Conservation (phyloP, 1,140 invertebrate species). For the Cardiocondyla obscurior region DNA sequence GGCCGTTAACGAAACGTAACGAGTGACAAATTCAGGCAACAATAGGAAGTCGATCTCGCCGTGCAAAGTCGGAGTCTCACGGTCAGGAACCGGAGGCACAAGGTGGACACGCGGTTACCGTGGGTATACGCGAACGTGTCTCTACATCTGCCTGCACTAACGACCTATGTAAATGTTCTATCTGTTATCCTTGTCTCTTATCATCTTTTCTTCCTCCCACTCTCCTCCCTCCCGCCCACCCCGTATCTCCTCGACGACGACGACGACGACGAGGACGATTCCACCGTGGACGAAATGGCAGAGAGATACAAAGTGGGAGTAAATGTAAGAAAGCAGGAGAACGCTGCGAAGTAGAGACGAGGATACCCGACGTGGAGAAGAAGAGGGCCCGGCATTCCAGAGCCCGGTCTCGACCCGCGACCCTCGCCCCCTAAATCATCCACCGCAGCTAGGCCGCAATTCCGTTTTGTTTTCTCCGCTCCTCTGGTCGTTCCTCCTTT, state of each 20-base stretch:
- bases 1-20: conserved; percentile 28
- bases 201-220: conserved; percentile 75
- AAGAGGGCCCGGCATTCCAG: conserved; percentile 79
- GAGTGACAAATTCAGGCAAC: conserved; percentile 21
- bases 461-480: conserved; percentile 78
- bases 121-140: conserved; percentile 44
- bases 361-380: conserved; percentile 51
- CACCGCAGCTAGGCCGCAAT: conserved; percentile 79
- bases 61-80: conserved; percentile 45
- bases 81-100: conserved; percentile 57
- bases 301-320: conserved; percentile 51
- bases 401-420: conserved; percentile 82
- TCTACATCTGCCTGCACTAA: conserved; percentile 72
- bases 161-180: conserved; percentile 82
- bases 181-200: conserved; percentile 82
- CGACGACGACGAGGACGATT: conserved; percentile 46
- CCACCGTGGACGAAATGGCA: conserved; percentile 49
- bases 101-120: conserved; percentile 25
- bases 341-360: neutral
- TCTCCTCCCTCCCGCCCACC: conserved; percentile 62
- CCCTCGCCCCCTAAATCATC: conserved; percentile 84
- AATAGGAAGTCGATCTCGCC: conserved; percentile 24
- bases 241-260: conserved; percentile 37
- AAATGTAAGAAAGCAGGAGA: conserved; percentile 32
- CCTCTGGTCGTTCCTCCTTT: conserved; percentile 60